A percentile compares a stretch with the other conserved stretches of the same genome.
phyloP scores from a whole-genome alignment of 2,888 invertebrate species.

The Sepiola atlantica region DNA sequence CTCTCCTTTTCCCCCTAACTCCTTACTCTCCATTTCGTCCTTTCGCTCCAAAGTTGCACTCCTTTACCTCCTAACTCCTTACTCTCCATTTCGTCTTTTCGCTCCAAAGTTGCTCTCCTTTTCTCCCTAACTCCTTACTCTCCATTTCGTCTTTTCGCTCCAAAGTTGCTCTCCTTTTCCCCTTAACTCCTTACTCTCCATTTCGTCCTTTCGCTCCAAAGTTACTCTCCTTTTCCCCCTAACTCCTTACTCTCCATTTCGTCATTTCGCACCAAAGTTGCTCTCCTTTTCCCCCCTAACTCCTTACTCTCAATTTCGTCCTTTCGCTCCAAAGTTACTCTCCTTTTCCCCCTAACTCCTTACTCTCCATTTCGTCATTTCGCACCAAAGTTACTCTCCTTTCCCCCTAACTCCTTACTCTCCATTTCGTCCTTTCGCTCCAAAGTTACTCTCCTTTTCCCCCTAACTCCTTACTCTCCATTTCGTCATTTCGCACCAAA shows the following conservation, averaged over 20 bases:
- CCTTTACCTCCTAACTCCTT: neutral
- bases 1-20: neutral
- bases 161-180: neutral
- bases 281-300: neutral
- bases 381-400: neutral
- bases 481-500: neutral
- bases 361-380: neutral
- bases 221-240: neutral
- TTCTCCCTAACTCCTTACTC: neutral
- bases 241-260: neutral
- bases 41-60: neutral
- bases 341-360: neutral
- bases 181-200: neutral
- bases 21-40: neutral
- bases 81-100: neutral
- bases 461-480: neutral
- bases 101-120: no score
- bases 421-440: neutral
- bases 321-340: neutral
- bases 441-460: neutral
- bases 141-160: neutral
- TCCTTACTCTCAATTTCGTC: neutral
- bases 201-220: neutral
- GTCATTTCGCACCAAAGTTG: neutral
- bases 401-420: neutral